phyloP scores from a whole-genome alignment of 2,888 invertebrate genomes.

The Clanis bilineata region DNA sequence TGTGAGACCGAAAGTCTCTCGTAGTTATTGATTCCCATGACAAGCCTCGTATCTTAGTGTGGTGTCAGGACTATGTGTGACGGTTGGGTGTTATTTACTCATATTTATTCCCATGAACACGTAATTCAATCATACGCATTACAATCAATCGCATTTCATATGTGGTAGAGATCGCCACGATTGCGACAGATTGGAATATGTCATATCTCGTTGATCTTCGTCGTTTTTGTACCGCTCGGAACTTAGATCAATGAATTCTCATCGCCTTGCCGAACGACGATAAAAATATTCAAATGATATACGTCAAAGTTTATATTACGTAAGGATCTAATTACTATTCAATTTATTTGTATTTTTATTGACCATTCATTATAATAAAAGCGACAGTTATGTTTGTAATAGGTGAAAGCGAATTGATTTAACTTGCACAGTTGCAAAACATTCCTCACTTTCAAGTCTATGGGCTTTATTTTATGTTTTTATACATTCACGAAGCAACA shows the following conservation, averaged over 20 bases:
- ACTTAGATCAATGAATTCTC: background rate
- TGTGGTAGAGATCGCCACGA: background rate
- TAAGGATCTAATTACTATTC: background rate
- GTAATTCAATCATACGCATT: too few species aligned
- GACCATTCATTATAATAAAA: background rate
- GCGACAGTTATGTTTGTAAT: background rate
- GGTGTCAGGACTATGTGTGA: too few species aligned
- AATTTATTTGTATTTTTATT: constrained; percentile 1
- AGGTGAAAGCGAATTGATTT: constrained; percentile 9
- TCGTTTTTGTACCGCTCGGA: background rate
- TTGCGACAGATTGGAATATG: background rate
- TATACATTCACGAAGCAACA: background rate
- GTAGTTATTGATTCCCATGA: too few species aligned
- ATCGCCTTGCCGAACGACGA: background rate
- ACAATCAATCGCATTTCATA: too few species aligned
- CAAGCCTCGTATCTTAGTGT: too few species aligned
- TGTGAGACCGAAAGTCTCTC: too few species aligned
- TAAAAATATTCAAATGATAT: background rate
- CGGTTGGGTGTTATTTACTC: too few species aligned
- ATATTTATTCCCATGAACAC: too few species aligned
- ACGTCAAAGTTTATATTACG: background rate
- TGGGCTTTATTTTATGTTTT: background rate
- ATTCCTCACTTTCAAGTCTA: constrained; percentile 8
- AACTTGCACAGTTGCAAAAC: constrained; percentile 3
- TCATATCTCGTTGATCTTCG: background rate